Conservation (phyloP, 2,888 invertebrate species). For the Ennomos fuscantarius region DNA sequence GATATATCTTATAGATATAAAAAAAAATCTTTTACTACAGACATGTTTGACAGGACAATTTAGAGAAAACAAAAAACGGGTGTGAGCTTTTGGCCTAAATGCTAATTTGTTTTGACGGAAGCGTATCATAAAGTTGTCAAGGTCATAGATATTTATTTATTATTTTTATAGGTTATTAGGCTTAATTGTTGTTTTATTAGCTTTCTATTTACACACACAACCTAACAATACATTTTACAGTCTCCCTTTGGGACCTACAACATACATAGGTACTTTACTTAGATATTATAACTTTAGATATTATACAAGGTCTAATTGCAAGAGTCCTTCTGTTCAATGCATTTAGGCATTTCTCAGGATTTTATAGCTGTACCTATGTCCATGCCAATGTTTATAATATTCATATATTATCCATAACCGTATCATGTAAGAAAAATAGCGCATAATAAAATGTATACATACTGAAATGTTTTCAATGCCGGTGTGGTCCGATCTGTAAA, state of each 20-base stretch:
- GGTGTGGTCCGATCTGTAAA: constrained; percentile 15
- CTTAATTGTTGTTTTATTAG: neutral
- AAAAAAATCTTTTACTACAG: neutral
- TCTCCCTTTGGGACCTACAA: no score
- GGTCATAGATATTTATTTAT: constrained; percentile 19
- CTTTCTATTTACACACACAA: neutral
- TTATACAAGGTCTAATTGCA: no score
- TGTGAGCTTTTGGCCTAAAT: constrained; percentile 9
- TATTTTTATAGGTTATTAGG: constrained; percentile 12
- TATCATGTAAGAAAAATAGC: neutral
- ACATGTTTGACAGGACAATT: constrained; percentile 3
- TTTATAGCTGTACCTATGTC: no score
- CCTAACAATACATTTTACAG: no score
- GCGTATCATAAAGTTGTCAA: constrained; percentile 21
- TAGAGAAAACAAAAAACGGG: neutral
- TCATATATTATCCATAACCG: no score
- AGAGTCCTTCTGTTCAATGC: no score
- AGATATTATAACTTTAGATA: no score
- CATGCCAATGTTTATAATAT: no score
- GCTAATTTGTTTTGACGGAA: constrained; percentile 16
- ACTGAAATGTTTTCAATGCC: neutral
- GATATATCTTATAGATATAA: neutral
- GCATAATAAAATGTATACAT: neutral
- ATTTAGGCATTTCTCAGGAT: no score
- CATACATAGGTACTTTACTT: no score